Conservation (phyloP, 2,797 vertebrate species). For the Rhinatrema bivittatum region DNA sequence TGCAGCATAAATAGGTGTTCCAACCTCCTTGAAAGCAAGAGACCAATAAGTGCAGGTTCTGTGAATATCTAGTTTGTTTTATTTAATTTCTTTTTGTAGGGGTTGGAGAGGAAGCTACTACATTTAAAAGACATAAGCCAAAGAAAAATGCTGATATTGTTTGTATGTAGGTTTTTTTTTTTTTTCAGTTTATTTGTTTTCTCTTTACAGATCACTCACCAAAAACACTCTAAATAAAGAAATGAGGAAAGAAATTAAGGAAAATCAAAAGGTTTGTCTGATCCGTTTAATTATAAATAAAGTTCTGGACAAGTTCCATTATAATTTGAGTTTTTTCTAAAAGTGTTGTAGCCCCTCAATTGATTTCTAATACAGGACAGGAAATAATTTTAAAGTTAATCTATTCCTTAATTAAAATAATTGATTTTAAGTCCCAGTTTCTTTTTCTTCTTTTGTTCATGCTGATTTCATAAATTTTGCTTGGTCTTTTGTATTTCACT, state of each 20-base stretch:
- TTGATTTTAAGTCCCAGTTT: not conserved
- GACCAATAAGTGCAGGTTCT: no score
- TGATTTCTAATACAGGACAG: conserved; percentile 1
- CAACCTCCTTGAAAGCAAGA: no score
- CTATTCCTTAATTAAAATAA: conserved; percentile 5
- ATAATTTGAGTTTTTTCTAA: not conserved
- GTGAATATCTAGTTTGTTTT: no score
- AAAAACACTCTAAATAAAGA: conserved; percentile 78
- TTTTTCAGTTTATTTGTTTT: no score
- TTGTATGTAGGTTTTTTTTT: no score
- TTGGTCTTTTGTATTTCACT: not conserved
- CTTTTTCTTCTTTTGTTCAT: not conserved
- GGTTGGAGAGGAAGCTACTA: no score
- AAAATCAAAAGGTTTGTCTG: conserved; percentile 88
- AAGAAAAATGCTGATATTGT: no score
- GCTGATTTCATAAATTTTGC: no score
- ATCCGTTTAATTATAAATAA: conserved; percentile 3
- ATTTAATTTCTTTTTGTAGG: no score
- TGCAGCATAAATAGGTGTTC: no score
- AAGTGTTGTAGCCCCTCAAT: fast-evolving
- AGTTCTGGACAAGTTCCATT: not conserved
- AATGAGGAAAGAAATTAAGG: conserved; percentile 88
- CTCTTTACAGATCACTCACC: conserved; percentile 83
- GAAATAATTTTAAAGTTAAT: not conserved
- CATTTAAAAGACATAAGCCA: no score